Evolutionary conservation across 2,797 vertebrate species (phyloP), one percentile per base, ranked within the genome.

Genomic region (Falco naumanni): DNA sequence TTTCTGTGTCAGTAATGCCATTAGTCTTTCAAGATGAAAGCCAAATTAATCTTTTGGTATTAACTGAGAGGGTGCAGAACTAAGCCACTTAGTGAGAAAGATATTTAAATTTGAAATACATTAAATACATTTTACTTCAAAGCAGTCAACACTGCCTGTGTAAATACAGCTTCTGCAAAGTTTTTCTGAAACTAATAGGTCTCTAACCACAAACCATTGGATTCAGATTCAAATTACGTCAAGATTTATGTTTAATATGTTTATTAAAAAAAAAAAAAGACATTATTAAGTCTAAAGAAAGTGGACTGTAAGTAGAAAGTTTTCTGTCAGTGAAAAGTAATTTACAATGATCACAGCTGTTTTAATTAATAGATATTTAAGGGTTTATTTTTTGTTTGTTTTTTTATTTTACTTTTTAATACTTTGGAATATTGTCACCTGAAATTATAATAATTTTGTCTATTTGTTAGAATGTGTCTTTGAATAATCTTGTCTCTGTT

Each of bases 61-160:
- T 96, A 97, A 94, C 84, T 77, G 71, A 85, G 61, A 66, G 85
- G 60, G 70, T 71, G 59, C 70, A 93, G 96, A 96, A 93, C 94
- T 95, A 87, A 91, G 47, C 70, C 95, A 93, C 89, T 96, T 96
- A 96, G 77, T 95, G 87, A 92, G 89, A 96, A 97, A 95, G 68
- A 87, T 85, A 95, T 95, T 97, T 90, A 96, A 95, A 98, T 97
- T 61, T 95, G 65, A 96, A 97, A 93, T 80, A 95, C 13, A 26
- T 97, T 97, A 96, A 97, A 96, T 85, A 51, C 13, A 26, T 97
- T 97, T 97, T 95, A 95, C 93, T 97, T 97, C 95, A 94, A 97
- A 97, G 93, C 26, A 93, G 89, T 87, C 80, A 95, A 75, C 72
- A 88, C 11, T 26, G 28, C 50, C 80, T 81, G 79, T 84, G 93